These are phyloP conservation scores for Diglossa brunneiventris DNA, from an alignment of 2,113 vertebrate genomes.

Conservation along the genomic window DNA sequence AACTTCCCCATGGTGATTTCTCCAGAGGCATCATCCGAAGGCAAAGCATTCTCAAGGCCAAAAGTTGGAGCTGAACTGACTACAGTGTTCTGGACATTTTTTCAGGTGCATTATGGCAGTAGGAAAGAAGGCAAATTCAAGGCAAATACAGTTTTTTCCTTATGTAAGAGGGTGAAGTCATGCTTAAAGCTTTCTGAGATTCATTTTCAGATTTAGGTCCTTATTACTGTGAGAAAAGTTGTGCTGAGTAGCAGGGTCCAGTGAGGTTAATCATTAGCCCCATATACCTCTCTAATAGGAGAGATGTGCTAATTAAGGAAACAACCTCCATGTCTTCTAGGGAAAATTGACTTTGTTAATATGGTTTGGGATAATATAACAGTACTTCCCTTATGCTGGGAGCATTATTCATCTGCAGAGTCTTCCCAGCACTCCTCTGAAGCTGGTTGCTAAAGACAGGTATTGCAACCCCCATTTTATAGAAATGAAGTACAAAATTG, in stretches of 20 bases:
- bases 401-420: background rate
- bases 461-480: background rate
- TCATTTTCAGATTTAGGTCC: background rate
- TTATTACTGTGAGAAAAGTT: background rate
- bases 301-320: background rate
- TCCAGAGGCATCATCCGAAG: background rate
- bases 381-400: background rate
- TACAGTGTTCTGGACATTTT: background rate
- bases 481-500: background rate
- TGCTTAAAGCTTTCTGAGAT: background rate
- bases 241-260: background rate
- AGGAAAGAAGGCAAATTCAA: background rate
- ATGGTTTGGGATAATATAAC: background rate
- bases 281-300: background rate
- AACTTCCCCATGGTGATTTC: background rate
- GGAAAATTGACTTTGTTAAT: background rate
- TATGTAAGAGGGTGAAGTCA: background rate
- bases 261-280: background rate
- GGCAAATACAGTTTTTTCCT: background rate
- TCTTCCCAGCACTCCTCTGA: background rate
- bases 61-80: background rate
- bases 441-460: background rate
- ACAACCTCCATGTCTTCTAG: background rate
- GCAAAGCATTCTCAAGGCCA: background rate
- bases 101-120: background rate